Evolutionary conservation across 1,140 invertebrate species (phyloP).

Genomic region (Trachymyrmex cornetzi): DNA sequence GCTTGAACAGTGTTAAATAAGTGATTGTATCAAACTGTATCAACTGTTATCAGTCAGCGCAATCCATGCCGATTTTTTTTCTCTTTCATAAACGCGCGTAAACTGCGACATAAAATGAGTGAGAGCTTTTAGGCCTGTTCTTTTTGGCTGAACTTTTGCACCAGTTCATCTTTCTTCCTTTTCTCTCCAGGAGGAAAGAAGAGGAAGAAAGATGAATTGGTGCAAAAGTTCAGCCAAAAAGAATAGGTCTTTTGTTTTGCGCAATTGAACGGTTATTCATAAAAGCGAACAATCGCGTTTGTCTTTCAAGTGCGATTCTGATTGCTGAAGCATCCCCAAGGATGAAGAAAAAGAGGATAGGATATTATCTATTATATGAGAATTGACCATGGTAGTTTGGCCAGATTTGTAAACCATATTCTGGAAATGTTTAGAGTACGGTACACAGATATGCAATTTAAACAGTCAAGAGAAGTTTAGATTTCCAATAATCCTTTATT

Average conservation of each 20-base stretch:
- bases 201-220: too few species aligned
- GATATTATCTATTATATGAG: neutral
- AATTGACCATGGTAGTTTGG: neutral
- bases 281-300: conserved; percentile 81
- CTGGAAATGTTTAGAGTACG: neutral
- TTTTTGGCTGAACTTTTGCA: too few species aligned
- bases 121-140: neutral
- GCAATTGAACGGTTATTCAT: conserved; percentile 75
- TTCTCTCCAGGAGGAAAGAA: too few species aligned
- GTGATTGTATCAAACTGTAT: conserved; percentile 83
- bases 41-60: conserved; percentile 81
- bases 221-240: too few species aligned
- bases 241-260: conserved; percentile 22
- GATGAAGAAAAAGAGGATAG: neutral
- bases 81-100: neutral
- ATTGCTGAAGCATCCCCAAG: conserved; percentile 66
- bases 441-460: neutral
- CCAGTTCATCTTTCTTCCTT: too few species aligned
- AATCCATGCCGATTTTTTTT: conserved; percentile 39
- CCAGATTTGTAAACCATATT: neutral
- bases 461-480: neutral
- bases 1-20: conserved; percentile 73
- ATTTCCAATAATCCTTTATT: neutral
- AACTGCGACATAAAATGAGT: conserved; percentile 37
- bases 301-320: conserved; percentile 71